phyloP scores from a whole-genome alignment of 2,113 vertebrate genomes.

The Sceloporus tristichus region DNA sequence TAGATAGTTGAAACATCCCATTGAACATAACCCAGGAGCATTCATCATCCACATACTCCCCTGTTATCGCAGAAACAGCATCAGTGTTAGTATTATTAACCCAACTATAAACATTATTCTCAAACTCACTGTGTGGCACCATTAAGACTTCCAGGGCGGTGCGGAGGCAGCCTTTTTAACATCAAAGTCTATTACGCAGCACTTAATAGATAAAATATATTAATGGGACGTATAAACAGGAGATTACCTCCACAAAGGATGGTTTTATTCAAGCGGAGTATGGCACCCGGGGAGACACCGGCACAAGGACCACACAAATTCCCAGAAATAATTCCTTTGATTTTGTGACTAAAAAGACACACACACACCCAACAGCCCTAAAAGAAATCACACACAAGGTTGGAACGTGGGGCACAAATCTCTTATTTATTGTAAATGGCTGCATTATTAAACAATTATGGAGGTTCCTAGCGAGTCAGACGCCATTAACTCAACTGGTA shows the following conservation, averaged over 20 bases:
- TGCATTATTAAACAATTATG: conserved; percentile 29
- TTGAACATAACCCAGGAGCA: not conserved
- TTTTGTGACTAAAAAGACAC: conserved; percentile 53
- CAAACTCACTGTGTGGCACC: not conserved
- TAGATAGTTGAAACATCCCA: not conserved
- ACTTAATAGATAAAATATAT: not conserved
- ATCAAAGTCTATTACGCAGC: not conserved
- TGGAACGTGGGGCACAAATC: conserved; percentile 2
- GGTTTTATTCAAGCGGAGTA: not conserved
- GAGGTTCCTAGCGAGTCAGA: conserved; percentile 19
- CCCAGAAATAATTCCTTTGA: conserved; percentile 13
- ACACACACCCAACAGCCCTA: not conserved
- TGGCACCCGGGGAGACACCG: not conserved
- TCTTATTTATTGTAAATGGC: conserved; percentile 19
- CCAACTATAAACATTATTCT: not conserved
- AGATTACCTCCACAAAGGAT: not conserved
- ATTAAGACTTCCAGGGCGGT: not conserved
- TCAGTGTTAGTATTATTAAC: not conserved
- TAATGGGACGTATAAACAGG: conserved; percentile 13
- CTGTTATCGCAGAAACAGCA: not conserved
- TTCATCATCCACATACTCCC: not conserved
- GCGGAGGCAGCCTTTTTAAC: not conserved
- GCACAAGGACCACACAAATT: not conserved
- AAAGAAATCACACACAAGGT: conserved; percentile 41
- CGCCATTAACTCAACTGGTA: conserved; percentile 37